Evolutionary conservation across 1,140 invertebrate species (phyloP), one percentile per base, ranked within the genome.

Genomic region (Anadara kagoshimensis): DNA sequence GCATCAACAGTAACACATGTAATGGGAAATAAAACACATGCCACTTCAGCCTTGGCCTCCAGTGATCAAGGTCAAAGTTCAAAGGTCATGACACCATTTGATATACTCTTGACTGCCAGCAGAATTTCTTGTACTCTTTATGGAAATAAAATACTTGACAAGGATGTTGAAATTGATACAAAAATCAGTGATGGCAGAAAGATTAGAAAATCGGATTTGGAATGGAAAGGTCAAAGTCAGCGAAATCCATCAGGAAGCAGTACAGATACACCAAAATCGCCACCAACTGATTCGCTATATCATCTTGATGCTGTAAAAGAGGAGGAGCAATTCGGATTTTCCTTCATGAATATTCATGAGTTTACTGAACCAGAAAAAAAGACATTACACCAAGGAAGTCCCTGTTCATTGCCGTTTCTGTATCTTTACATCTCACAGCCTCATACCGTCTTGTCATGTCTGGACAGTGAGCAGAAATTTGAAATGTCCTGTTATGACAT

Each of bases 71-170:
- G 56, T 14, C 45, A 18, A 51, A 61, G 56, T 36, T 71, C 67
- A 69, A 70, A 68, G 54, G 49, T 82, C 24, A 77, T 86, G 56
- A 86, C 91, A 24, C 92, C 93, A 0, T 89, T 92, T 73, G 93
- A 94, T 80, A 85, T 93, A 64, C 82, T 94, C 43, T 80, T 94
- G 20, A 93, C 93, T 58, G 93, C 92, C 59, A 91, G 92, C 18
- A 90, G 91, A 75, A 90, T 93, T 57, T 90, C 90, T 8, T 84
- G 92, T 53, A 88, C 90, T 5, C 62, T 93, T 14, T 93, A 92
- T 77, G 88, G 90, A 75, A 82, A 88, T 69, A 73, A 81, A 59
- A 69, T 66, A 45, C 45, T 47, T 12, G 63, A 75, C 22, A 62
- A 64, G 44, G 59, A 59, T 45, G 57, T 75, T 5, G 59, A 64